A percentile compares a stretch with the other conserved stretches of the same genome.
phyloP scores from a whole-genome alignment of 1,140 invertebrate genomes.

The Saccostrea glomerata region DNA sequence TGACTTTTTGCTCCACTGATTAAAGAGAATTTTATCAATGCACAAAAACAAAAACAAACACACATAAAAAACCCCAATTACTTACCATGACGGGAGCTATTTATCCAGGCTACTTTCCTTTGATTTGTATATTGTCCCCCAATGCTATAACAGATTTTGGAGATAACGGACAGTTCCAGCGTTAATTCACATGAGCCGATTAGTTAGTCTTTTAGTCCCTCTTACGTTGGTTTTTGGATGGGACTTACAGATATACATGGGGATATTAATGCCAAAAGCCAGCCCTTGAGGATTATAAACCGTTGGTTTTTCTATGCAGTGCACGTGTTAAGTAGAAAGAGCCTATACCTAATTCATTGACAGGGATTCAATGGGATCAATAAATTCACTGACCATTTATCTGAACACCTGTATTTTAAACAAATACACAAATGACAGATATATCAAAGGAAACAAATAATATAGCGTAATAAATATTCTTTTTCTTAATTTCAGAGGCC shows the following conservation, averaged over 20 bases:
- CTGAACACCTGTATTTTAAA: not conserved
- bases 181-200: slow-evolving; percentile 18
- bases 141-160: slow-evolving; percentile 8
- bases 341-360: not conserved
- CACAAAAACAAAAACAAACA: not conserved
- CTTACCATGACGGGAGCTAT: not conserved
- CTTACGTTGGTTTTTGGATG: slow-evolving; percentile 2
- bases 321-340: slow-evolving; percentile 3
- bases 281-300: not conserved
- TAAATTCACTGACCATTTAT: not conserved
- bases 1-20: not conserved
- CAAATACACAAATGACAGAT: not conserved
- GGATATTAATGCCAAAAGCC: not conserved
- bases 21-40: slow-evolving; percentile 13
- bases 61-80: not conserved
- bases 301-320: not conserved
- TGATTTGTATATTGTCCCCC: not conserved
- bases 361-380: not conserved
- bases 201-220: not conserved
- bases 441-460: no score
- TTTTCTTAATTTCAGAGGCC: no score
- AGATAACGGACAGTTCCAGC: not conserved
- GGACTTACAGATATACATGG: not conserved
- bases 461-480: no score
- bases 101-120: not conserved